These are phyloP conservation scores for Marisa cornuarietis DNA, from an alignment of 1,140 invertebrate genomes.

Conservation along the genomic window DNA sequence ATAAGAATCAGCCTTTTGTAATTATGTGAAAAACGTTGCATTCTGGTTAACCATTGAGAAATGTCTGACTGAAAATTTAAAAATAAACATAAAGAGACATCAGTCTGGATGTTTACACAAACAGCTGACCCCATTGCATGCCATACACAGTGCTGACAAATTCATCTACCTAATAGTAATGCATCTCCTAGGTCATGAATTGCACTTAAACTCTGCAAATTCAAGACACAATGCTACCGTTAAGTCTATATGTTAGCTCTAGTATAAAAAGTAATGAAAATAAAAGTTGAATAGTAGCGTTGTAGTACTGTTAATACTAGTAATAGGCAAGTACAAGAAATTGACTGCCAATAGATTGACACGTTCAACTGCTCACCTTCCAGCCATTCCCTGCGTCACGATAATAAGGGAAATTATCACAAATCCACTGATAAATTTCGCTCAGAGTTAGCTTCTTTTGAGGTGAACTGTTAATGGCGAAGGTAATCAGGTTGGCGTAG, in stretches of 20 bases:
- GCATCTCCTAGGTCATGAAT: no score
- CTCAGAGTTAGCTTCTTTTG: slow-evolving; percentile 70
- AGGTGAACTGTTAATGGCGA: slow-evolving; percentile 77
- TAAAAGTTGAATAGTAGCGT: not conserved
- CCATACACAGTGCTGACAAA: no score
- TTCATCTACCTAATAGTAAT: no score
- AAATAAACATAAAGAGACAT: no score
- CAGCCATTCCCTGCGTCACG: slow-evolving; percentile 77
- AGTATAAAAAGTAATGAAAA: not conserved
- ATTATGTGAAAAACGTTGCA: no score
- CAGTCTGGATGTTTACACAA: no score
- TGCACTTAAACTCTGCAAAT: no score
- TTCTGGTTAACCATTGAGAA: no score
- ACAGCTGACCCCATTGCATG: no score
- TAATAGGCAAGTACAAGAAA: no score
- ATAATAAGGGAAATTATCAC: slow-evolving; percentile 72
- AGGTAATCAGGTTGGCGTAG: slow-evolving; percentile 77
- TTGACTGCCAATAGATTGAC: not conserved
- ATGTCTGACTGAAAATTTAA: no score
- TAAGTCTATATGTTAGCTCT: not conserved
- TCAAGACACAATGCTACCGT: not conserved
- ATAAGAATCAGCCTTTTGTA: no score
- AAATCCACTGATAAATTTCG: slow-evolving; percentile 70
- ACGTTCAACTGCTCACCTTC: slow-evolving; percentile 71
- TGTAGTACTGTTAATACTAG: not conserved